A percentile compares a stretch with the other conserved stretches of the same genome.
phyloP scores from a whole-genome alignment of 2,113 vertebrate genomes.

The Peromyscus leucopus region DNA sequence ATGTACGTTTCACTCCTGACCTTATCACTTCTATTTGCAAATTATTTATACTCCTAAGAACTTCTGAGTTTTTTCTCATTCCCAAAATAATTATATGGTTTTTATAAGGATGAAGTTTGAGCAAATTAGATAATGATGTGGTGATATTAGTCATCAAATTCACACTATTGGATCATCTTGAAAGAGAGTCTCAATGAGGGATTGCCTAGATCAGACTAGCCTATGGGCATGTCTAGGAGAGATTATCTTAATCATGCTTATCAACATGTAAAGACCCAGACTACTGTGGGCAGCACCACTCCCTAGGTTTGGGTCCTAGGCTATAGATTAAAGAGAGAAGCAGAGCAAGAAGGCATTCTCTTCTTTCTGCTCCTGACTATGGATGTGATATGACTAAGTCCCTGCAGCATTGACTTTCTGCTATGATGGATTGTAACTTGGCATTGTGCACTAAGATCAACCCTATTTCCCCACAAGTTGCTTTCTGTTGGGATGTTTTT shows the following conservation, averaged over 20 bases:
- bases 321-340: background rate
- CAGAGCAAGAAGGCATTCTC: background rate
- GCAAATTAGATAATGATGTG: background rate
- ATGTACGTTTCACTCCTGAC: background rate
- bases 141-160: too few species aligned
- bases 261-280: background rate
- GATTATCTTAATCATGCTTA: too few species aligned
- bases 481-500: background rate
- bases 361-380: background rate
- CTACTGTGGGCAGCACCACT: background rate
- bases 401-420: background rate
- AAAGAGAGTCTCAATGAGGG: background rate
- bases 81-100: background rate
- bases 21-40: background rate
- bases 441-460: background rate
- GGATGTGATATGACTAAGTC: background rate
- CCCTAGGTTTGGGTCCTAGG: background rate
- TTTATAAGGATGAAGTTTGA: background rate
- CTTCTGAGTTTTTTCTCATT: background rate
- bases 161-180: background rate
- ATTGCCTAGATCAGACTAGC: background rate
- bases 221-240: background rate
- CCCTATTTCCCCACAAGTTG: background rate
- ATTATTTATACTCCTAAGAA: background rate
- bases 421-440: too few species aligned